A percentile compares a stretch with the other conserved stretches of the same genome.
phyloP scores from a whole-genome alignment of 2,888 invertebrate genomes.

The Orchestes rusci region DNA sequence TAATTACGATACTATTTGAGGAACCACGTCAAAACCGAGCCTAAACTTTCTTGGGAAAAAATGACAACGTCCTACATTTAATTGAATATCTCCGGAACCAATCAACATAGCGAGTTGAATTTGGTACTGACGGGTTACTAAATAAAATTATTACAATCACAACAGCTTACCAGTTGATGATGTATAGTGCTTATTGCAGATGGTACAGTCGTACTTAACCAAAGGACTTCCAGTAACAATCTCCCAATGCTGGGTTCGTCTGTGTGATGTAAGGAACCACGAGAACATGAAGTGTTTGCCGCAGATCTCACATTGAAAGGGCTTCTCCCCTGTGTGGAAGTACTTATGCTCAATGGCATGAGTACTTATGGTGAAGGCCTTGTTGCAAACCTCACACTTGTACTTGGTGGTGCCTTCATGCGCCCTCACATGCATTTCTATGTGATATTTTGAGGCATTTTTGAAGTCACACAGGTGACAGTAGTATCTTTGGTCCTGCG shows the following conservation, averaged over 20 bases:
- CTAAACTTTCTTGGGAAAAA: too few relatives aligned
- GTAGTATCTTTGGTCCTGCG: slow-evolving; percentile 33
- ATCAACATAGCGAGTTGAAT: too few relatives aligned
- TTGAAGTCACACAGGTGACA: slow-evolving; percentile 38
- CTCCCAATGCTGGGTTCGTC: slow-evolving; percentile 47
- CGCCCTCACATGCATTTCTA: slow-evolving; percentile 42
- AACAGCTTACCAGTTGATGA: slow-evolving; percentile 33
- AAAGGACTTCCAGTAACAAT: slow-evolving; percentile 41
- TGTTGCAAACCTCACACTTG: slow-evolving; percentile 44
- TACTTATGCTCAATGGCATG: slow-evolving; percentile 46
- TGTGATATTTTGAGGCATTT: slow-evolving; percentile 36
- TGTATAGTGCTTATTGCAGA: slow-evolving; percentile 41
- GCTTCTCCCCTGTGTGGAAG: slow-evolving; percentile 50
- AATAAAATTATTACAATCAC: too few relatives aligned
- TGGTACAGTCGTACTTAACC: slow-evolving; percentile 40
- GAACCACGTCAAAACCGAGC: too few relatives aligned
- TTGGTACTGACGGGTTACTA: too few relatives aligned
- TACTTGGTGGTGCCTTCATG: slow-evolving; percentile 46
- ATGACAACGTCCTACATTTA: too few relatives aligned
- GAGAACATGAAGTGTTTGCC: slow-evolving; percentile 49
- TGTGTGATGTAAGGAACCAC: slow-evolving; percentile 50
- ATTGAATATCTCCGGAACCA: too few relatives aligned
- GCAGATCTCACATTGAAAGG: slow-evolving; percentile 46
- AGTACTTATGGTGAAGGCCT: slow-evolving; percentile 45
- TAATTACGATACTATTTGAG: too few relatives aligned